Conservation (phyloP, 2,797 vertebrate species). For the Peromyscus melanophrys region DNA sequence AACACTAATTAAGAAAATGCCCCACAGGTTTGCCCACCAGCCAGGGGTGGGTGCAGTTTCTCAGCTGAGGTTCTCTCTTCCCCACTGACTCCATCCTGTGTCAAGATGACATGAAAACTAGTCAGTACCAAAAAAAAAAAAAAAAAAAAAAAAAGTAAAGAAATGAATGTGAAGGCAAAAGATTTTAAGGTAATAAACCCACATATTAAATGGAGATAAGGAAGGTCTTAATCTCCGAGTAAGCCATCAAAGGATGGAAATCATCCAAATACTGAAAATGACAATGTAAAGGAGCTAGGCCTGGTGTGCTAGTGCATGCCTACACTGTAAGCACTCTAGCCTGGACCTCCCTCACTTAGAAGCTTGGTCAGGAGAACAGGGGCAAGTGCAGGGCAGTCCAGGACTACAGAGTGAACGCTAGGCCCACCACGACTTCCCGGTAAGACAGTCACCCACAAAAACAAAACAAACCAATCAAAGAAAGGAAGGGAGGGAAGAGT, state of each 20-base stretch:
- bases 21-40: background rate
- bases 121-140: background rate
- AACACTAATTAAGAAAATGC: background rate
- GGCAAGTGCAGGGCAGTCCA: background rate
- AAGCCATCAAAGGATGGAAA: background rate
- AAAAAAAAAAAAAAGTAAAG: background rate
- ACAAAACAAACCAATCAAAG: background rate
- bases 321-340: background rate
- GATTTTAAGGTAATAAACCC: background rate
- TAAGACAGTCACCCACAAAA: background rate
- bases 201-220: conserved; percentile 3
- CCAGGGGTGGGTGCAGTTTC: background rate
- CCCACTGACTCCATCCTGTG: background rate
- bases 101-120: background rate
- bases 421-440: background rate
- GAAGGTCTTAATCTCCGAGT: conserved; percentile 38
- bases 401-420: background rate
- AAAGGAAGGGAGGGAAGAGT: background rate
- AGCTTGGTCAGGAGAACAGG: background rate
- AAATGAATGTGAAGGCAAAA: background rate
- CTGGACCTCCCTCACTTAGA: background rate
- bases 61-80: background rate
- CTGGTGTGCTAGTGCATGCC: too few species aligned
- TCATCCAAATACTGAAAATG: background rate
- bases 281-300: background rate